Conservation (phyloP, 2,888 invertebrate species). For the Andrena trimmerana region DNA sequence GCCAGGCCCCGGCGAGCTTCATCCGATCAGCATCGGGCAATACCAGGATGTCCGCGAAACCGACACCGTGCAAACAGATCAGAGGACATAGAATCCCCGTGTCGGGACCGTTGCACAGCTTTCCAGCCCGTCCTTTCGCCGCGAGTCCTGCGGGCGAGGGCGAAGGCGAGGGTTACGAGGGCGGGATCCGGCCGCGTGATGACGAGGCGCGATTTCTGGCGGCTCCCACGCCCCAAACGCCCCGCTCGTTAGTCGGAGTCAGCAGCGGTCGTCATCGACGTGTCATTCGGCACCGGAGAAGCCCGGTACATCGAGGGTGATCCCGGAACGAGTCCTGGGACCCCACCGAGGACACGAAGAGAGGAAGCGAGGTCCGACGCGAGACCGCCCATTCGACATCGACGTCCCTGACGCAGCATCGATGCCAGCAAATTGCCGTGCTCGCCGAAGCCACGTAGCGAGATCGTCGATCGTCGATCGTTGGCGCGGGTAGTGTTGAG, state of each 20-base stretch:
- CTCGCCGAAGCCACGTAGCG: conserved; percentile 51
- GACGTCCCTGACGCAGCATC: conserved; percentile 81
- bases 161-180: conserved; percentile 34
- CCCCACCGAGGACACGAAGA: conserved; percentile 61
- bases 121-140: conserved; percentile 48
- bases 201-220: conserved; percentile 84
- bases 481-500: conserved; percentile 53
- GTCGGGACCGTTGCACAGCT: not conserved
- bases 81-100: not conserved
- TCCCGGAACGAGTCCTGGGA: conserved; percentile 38
- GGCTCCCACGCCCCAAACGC: conserved; percentile 83
- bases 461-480: conserved; percentile 56
- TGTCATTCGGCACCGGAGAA: conserved; percentile 82
- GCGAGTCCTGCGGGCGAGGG: conserved; percentile 39
- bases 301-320: conserved; percentile 57
- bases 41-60: not conserved
- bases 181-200: conserved; percentile 75
- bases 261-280: conserved; percentile 85
- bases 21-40: not conserved
- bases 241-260: conserved; percentile 85
- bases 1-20: too few species aligned
- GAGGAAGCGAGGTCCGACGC: conserved; percentile 45
- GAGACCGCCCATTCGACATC: conserved; percentile 71
- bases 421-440: conserved; percentile 79
- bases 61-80: not conserved